A percentile compares a stretch with the other conserved stretches of the same genome.
These are phyloP conservation scores for Sepiola atlantica DNA, from an alignment of 2,888 invertebrate genomes.

Conservation along the genomic window DNA sequence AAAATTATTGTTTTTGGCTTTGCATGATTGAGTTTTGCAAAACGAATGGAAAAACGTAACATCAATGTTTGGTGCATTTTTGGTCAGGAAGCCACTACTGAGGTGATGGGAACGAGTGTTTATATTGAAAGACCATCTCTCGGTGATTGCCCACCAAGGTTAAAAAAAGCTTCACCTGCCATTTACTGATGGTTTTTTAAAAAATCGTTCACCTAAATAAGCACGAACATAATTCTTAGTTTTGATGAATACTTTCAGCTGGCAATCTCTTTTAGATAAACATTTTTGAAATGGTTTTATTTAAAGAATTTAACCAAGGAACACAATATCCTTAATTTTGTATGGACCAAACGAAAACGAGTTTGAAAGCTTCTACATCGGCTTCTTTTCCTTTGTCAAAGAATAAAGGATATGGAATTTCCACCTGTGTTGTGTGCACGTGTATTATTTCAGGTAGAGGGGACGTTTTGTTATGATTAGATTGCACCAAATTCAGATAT, in stretches of 20 bases:
- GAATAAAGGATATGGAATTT: background rate
- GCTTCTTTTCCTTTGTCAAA: background rate
- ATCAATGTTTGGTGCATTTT: no score
- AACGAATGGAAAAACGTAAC: no score
- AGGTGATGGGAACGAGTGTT: no score
- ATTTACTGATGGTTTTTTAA: no score
- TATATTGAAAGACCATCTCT: no score
- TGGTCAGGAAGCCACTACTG: no score
- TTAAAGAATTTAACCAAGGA: background rate
- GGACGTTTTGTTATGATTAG: background rate
- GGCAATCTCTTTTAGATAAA: background rate
- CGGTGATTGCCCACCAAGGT: no score
- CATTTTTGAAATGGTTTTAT: background rate
- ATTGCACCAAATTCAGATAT: background rate
- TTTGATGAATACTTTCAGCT: background rate
- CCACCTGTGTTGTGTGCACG: background rate
- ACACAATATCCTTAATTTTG: background rate
- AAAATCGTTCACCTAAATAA: no score
- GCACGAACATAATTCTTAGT: background rate
- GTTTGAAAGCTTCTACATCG: background rate
- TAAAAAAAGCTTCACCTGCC: no score
- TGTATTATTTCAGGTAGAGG: background rate
- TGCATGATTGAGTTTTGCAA: no score
- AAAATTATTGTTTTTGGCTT: no score
- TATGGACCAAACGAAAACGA: background rate